Base-by-base conservation (phyloP, 2,888 invertebrate genomes). In the Callinectes sapidus region DNA sequence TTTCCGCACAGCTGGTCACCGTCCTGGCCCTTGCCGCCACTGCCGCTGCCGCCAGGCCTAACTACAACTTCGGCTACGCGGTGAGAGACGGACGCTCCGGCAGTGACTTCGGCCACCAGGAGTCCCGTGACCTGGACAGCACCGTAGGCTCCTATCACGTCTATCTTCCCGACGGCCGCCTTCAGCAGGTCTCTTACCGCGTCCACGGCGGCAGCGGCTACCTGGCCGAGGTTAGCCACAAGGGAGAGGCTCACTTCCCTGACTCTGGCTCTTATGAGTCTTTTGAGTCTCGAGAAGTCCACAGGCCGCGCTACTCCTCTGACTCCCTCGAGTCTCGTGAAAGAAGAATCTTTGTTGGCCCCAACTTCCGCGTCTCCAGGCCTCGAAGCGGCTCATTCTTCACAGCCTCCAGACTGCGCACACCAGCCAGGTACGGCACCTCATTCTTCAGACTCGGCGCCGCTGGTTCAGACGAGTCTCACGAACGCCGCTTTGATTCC, bases 221-320 rank as follows among this genome's bases (percentile, higher is more conserved):
- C 86, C 54, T 87, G 32, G 90, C 86, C n/a, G 66, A 90, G 28
- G 90, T 90, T 61, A 54, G 8, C 54, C 81, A 87, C 90, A 16
- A 86, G 23, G 90, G 90, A 23, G 90, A 90, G 42, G 90, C 90
- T 16, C 92, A 87, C 39, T 94, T 92, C 90, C 94, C 93, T 1
- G 66, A 87, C 61, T 77, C 48, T 1, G 66, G 66, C 61, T 77
- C 48, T 18, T 81, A 16, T 28, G 28, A 77, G 39, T 90, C 90
- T 14, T 42, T 32, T 28, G n/a, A 87, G 48, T 87, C 87, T 48
- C 87, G 87, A 42, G 87, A 87, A 48, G 42, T 54, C 23, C n/a
- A 42, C 87, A n/a, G 16, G 16, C 87, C 28, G 42, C 87, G 48
- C 87, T 28, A 54, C n/a, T 54, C 42, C 13, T 8, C 18, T 42